These are phyloP conservation scores for Drosophila leonis DNA, from an alignment of 2,888 invertebrate species.

Conservation along the genomic window DNA sequence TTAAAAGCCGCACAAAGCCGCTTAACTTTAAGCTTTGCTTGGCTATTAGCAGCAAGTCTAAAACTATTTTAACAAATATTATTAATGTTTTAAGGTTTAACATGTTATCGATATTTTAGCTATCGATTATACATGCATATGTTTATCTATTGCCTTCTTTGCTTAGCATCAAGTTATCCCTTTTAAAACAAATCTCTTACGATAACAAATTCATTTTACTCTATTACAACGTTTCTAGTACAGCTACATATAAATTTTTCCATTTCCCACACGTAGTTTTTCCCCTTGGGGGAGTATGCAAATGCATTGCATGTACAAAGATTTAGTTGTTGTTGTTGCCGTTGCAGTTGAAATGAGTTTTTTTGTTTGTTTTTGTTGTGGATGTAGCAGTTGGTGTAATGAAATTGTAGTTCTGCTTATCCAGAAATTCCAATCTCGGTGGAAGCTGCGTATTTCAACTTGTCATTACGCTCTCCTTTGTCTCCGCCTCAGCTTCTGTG, in stretches of 20 bases:
- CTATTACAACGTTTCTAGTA: not conserved
- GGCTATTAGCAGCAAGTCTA: too few relatives aligned
- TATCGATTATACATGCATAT: not conserved
- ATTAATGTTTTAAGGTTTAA: too few relatives aligned
- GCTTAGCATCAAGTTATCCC: not conserved
- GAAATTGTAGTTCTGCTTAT: conserved; percentile 22
- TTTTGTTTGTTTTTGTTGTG: conserved; percentile 6
- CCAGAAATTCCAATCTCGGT: conserved; percentile 12
- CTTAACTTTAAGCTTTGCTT: not conserved
- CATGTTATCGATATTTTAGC: not conserved
- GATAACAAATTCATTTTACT: not conserved
- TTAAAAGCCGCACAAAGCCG: too few relatives aligned
- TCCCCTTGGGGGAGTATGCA: conserved; percentile 7
- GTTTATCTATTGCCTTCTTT: not conserved
- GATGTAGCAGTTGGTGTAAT: conserved; percentile 14
- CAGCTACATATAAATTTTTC: not conserved
- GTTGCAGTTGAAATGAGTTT: conserved; percentile 3
- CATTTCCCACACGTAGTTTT: not conserved
- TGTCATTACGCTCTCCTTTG: conserved; percentile 12
- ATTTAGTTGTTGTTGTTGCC: not conserved
- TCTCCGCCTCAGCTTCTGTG: not conserved
- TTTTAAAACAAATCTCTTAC: not conserved
- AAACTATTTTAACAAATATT: too few relatives aligned
- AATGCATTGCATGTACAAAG: conserved; percentile 16
- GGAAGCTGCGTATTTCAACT: conserved; percentile 15